Evolutionary conservation across 2,888 invertebrate species (phyloP), one percentile per base, ranked within the genome.

Genomic region (Elmis aenea): DNA sequence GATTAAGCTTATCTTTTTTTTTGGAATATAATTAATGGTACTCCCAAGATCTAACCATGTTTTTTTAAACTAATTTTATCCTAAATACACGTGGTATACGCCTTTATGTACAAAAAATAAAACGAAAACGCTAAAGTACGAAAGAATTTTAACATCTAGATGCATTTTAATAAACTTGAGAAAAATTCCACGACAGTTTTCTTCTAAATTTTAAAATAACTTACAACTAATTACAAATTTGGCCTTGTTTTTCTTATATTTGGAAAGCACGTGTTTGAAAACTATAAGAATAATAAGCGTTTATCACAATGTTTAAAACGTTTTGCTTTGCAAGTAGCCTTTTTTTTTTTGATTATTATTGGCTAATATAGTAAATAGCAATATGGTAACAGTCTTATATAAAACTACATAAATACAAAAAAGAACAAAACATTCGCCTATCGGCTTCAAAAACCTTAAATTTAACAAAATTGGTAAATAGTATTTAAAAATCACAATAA

Each of bases 341-440:
- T 59, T 55, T 48, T 47, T n/a, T n/a, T n/a, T 55, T 55, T 56
- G 44, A 56, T 55, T 54, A 53, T 52, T 48, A 54, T 54, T 54
- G 51, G 51, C 57, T 58, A 59, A 52, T 56, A 55, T 48, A 51
- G 51, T 54, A 47, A 42, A 38, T 49, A 48, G 59, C 60, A 62
- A 62, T 56, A 61, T 67, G 68, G 68, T 68, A 68, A 69, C 69
- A 69, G 70, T 69, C 70, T 69, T 69, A 62, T 60, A 53, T 50
- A 58, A 58, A 64, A 63, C 60, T 61, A 62, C 59, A 59, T 59
- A 63, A 63, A 63, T 58, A 55, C 46, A 57, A 51, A 50, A 55
- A 49, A 42, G 41, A 48, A 48, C 45, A 50, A 50, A 49, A 48
- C 46, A 34, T 42, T 44, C 44, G 41, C 39, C 38, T 28, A 34